phyloP scores from a whole-genome alignment of 2,888 invertebrate genomes.

The Tryphoninae sp. region DNA sequence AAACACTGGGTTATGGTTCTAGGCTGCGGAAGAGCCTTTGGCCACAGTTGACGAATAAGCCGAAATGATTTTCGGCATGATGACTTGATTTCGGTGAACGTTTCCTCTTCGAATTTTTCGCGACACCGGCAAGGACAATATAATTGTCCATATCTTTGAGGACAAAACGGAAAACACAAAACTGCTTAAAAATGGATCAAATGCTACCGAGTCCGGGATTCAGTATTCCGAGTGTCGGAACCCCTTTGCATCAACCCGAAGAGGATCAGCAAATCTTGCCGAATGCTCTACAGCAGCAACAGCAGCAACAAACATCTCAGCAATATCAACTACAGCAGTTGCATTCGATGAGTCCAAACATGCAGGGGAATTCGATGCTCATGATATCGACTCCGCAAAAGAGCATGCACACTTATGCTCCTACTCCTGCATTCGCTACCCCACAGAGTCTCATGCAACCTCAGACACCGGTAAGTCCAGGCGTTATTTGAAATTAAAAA shows the following conservation, averaged over 20 bases:
- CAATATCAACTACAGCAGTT: slow-evolving; percentile 86
- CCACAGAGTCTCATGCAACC: slow-evolving; percentile 95
- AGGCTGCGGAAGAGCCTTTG: not conserved
- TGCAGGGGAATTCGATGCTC: slow-evolving; percentile 85
- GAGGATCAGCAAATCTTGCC: slow-evolving; percentile 95
- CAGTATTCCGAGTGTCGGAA: slow-evolving; percentile 94
- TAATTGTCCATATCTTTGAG: not conserved
- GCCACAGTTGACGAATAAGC: not conserved
- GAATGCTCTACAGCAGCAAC: slow-evolving; percentile 88
- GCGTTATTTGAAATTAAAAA: too few species aligned
- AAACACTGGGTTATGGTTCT: not conserved
- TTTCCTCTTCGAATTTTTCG: not conserved
- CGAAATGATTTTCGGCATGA: not conserved
- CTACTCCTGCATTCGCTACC: slow-evolving; percentile 88
- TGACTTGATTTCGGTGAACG: not conserved
- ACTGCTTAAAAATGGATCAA: slow-evolving; percentile 88
- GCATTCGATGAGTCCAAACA: slow-evolving; percentile 83
- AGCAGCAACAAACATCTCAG: slow-evolving; percentile 83
- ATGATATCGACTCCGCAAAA: slow-evolving; percentile 88
- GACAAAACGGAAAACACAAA: not conserved
- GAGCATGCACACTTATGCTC: slow-evolving; percentile 88
- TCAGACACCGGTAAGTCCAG: slow-evolving; percentile 89
- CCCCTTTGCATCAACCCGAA: slow-evolving; percentile 94
- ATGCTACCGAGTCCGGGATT: slow-evolving; percentile 95
- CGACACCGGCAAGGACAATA: not conserved